Percentiles rank a stretch among this genome's conserved stretches.
phyloP scores from a whole-genome alignment of 2,113 vertebrate species.

The Mus spicilegus region DNA sequence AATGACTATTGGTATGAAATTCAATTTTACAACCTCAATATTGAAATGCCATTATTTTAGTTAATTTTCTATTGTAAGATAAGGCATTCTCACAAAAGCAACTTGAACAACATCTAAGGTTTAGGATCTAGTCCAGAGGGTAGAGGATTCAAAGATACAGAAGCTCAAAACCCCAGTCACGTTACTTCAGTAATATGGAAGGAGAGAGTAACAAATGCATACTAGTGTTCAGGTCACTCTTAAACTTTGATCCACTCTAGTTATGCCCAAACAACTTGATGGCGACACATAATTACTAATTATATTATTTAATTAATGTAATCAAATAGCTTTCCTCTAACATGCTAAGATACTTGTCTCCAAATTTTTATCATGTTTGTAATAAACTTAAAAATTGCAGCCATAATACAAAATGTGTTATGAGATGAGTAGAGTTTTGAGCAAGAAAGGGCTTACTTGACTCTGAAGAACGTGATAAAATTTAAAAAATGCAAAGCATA shows the following conservation, averaged over 20 bases:
- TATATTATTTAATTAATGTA: neutral
- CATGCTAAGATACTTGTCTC: no score
- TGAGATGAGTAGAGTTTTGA: neutral
- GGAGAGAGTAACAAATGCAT: accelerated
- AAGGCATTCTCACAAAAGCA: neutral
- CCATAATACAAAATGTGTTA: neutral
- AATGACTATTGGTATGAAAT: neutral
- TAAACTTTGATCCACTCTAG: neutral
- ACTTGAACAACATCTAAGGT: neutral
- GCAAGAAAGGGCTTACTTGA: neutral
- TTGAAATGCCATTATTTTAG: neutral
- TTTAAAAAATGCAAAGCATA: neutral
- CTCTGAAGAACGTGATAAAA: neutral
- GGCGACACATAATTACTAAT: neutral
- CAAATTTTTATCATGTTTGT: neutral
- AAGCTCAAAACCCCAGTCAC: neutral
- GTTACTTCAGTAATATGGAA: neutral
- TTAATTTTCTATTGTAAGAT: neutral
- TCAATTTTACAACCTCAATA: neutral
- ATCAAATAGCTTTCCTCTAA: neutral
- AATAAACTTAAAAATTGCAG: neutral
- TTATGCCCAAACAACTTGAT: neutral
- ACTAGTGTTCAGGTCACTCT: neutral
- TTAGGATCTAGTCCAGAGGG: neutral
- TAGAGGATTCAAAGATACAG: neutral